A percentile compares a stretch with the other conserved stretches of the same genome.
Evolutionary conservation across 2,888 invertebrate species (phyloP).

Genomic region (Yponomeuta sedellus): DNA sequence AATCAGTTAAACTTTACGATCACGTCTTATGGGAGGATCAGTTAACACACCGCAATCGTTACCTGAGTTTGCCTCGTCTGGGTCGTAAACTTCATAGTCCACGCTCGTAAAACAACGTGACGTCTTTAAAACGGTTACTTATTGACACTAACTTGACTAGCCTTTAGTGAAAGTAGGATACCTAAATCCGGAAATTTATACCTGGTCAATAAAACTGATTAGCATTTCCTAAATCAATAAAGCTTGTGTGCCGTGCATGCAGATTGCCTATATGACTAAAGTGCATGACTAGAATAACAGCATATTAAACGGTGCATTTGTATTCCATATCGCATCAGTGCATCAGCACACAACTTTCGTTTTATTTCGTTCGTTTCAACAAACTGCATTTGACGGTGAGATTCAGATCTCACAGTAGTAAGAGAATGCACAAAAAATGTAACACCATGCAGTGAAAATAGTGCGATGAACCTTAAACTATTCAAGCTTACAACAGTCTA

Average conservation of each 20-base stretch:
- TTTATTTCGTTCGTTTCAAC: constrained; percentile 34
- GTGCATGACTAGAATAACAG: constrained; percentile 58
- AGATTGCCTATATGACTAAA: constrained; percentile 28
- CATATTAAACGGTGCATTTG: constrained; percentile 56
- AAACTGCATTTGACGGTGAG: constrained; percentile 70
- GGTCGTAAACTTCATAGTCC: constrained; percentile 4
- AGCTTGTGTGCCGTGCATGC: constrained; percentile 1
- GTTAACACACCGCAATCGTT: not conserved
- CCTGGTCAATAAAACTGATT: constrained; percentile 4
- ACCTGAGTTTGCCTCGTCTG: not conserved
- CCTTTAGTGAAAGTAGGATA: constrained; percentile 25
- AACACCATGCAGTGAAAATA: constrained; percentile 17
- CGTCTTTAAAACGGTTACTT: not conserved
- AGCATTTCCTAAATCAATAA: constrained; percentile 8
- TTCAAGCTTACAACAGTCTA: constrained; percentile 2
- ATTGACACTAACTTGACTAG: not conserved
- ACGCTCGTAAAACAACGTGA: not conserved
- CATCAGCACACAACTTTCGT: constrained; percentile 51
- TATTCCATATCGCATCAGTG: constrained; percentile 54
- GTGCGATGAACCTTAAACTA: constrained; percentile 1
- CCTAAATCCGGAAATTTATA: constrained; percentile 8
- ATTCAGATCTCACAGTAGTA: not conserved
- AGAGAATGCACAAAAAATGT: not conserved
- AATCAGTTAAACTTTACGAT: constrained; percentile 6
- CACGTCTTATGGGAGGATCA: not conserved